Evolutionary conservation across 2,888 invertebrate genomes (phyloP).

Genomic region (Allophyes oxyacanthae): DNA sequence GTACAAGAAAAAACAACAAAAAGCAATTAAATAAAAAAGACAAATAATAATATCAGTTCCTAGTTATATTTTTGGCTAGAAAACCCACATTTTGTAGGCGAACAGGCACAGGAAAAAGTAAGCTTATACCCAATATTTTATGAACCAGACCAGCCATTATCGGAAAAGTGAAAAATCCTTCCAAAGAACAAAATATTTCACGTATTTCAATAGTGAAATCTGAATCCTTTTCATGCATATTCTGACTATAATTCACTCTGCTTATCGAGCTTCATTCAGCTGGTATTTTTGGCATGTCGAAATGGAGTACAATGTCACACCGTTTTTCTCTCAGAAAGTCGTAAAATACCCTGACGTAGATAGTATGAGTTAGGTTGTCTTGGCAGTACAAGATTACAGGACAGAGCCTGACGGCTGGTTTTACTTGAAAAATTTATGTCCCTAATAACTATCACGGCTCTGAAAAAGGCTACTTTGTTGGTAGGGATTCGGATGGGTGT

Average conservation of each 20-base stretch:
- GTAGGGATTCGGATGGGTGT: no score
- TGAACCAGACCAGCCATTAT: neutral
- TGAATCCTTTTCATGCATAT: no score
- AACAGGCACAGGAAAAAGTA: no score
- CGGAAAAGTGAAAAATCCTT: neutral
- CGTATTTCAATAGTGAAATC: slow-evolving; percentile 7
- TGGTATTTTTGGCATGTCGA: no score
- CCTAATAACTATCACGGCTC: neutral
- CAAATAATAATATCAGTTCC: no score
- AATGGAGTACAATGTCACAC: slow-evolving; percentile 1
- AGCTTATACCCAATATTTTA: neutral
- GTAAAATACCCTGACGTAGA: slow-evolving; percentile 16
- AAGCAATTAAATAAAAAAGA: no score
- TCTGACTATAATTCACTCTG: neutral
- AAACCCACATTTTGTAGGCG: no score
- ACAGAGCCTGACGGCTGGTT: neutral
- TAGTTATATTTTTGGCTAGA: no score
- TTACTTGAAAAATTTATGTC: slow-evolving; percentile 13
- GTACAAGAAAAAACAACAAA: no score
- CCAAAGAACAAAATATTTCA: neutral
- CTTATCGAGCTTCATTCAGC: neutral
- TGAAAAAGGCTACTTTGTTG: no score
- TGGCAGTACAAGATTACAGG: neutral
- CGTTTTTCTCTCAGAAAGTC: slow-evolving; percentile 13
- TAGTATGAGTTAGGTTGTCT: slow-evolving; percentile 6